Percentiles rank a stretch among this genome's conserved stretches.
Conservation (phyloP, 2,888 invertebrate genomes). For the Callosobruchus maculatus region DNA sequence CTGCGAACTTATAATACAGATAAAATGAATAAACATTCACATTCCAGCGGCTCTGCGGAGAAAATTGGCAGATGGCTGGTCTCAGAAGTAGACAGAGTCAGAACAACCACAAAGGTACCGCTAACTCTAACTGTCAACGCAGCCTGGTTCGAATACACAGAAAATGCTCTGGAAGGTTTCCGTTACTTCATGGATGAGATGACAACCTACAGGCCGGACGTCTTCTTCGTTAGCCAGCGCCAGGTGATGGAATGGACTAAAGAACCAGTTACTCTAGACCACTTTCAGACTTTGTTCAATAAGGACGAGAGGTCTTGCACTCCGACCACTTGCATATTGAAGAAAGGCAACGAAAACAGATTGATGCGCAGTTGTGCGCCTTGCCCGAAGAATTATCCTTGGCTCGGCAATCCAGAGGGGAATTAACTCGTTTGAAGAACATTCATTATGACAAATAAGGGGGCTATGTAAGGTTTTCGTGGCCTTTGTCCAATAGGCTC, state of each 20-base stretch:
- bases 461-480: no score
- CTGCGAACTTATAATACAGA: no score
- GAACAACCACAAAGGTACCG: conserved; percentile 49
- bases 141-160: conserved; percentile 47
- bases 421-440: not conserved
- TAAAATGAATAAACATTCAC: not conserved
- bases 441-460: not conserved
- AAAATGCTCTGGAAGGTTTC: conserved; percentile 37
- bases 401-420: conserved; percentile 25
- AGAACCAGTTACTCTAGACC: conserved; percentile 40
- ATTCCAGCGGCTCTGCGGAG: conserved; percentile 37
- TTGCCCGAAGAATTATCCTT: conserved; percentile 50
- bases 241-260: conserved; percentile 48
- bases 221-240: conserved; percentile 46
- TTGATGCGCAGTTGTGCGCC: conserved; percentile 45
- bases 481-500: no score
- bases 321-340: conserved; percentile 32
- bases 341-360: conserved; percentile 29
- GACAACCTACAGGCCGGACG: conserved; percentile 32
- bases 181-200: conserved; percentile 43
- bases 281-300: conserved; percentile 23
- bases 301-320: conserved; percentile 17
- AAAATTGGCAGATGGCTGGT: conserved; percentile 47
- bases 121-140: conserved; percentile 51
- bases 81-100: conserved; percentile 48